Evolutionary conservation across 2,888 invertebrate species (phyloP), one percentile per base, ranked within the genome.

Genomic region (Synanthedon myopaeformis): DNA sequence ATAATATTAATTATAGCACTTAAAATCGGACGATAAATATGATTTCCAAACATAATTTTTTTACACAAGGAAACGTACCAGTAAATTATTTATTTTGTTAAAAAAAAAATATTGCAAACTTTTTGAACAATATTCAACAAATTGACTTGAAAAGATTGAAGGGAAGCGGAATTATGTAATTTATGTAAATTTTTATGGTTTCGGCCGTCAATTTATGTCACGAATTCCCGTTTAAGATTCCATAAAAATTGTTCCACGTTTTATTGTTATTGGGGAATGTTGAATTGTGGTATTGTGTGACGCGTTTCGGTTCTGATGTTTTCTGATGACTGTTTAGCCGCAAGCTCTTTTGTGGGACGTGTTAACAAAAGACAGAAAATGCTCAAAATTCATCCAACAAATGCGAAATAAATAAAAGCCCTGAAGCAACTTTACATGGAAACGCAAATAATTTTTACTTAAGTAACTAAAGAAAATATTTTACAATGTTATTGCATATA

Each of bases 181-280:
- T 79, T 66, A 79, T 76, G 77, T 68, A 76, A 79, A 78, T 76
- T 74, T 65, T 53, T 56, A 45, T 61, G 66, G 67, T 70, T 68
- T 64, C 66, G 60, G 63, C 64, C 61, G 65, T 58, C 61, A 61
- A 55, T 59, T 59, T 57, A 58, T 58, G 59, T 62, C 65, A 59
- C 55, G 56, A 57, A 60, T 58, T 56, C 59, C 58, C 60, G 60
- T 70, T 73, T 68, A 65, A 70, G 71, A 74, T 74, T 74, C 71
- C 67, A 59, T 65, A 67, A 69, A 72, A 72, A 74, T 68, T 62
- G 64, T 56, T 55, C 53, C 53, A 45, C 51, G 53, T 53, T 52
- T 55, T 55, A 53, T 55, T 53, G 52, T 52, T 53, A 51, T 55
- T 42, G 66, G 60, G 61, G 66, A 65, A 65, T 72, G 64, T 62